Evolutionary conservation across 2,888 invertebrate species (phyloP).

Genomic region (Baccha elongata): DNA sequence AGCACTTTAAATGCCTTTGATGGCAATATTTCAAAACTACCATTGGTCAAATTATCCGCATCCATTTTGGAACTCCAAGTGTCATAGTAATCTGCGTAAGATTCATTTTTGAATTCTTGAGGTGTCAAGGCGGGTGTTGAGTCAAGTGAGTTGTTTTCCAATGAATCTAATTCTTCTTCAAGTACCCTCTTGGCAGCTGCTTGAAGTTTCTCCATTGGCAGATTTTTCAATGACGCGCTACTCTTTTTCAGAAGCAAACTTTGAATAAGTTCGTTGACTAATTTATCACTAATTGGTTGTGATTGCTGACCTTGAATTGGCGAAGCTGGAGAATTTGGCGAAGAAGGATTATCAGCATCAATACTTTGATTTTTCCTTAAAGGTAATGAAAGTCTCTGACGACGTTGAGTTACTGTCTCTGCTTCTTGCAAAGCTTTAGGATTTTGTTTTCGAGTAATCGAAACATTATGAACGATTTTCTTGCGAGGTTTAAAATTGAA

Average conservation of each 20-base stretch:
- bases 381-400: constrained; percentile 84
- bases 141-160: constrained; percentile 82
- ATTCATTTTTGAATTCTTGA: constrained; percentile 82
- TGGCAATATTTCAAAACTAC: constrained; percentile 83
- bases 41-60: constrained; percentile 70
- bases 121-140: constrained; percentile 83
- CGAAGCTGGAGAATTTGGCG: constrained; percentile 83
- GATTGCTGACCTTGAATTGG: constrained; percentile 82
- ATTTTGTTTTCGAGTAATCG: constrained; percentile 81
- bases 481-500: constrained; percentile 78
- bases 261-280: constrained; percentile 85
- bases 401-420: constrained; percentile 82
- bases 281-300: constrained; percentile 83
- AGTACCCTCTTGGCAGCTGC: constrained; percentile 84
- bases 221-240: constrained; percentile 83
- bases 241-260: constrained; percentile 84
- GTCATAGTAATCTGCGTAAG: constrained; percentile 85
- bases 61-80: constrained; percentile 82
- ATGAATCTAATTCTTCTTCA: constrained; percentile 84
- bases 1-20: constrained; percentile 85
- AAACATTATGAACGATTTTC: constrained; percentile 82
- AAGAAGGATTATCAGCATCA: constrained; percentile 83
- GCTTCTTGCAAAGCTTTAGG: constrained; percentile 79
- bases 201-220: constrained; percentile 85
- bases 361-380: constrained; percentile 82